phyloP scores from a whole-genome alignment of 2,888 invertebrate species.

The Cabera pusaria region DNA sequence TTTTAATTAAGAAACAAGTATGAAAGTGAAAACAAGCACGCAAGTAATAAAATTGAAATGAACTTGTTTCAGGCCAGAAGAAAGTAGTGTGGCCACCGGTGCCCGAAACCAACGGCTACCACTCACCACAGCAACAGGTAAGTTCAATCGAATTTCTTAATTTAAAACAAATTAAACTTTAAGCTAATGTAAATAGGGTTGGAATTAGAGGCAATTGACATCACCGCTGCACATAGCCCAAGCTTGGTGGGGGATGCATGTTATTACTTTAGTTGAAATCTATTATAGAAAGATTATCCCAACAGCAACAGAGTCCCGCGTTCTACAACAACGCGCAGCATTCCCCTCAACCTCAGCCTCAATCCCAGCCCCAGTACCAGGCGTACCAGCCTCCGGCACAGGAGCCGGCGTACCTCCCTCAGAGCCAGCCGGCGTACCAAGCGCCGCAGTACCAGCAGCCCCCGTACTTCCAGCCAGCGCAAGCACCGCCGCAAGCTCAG shows the following conservation, averaged over 20 bases:
- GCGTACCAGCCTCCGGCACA: slow-evolving; percentile 25
- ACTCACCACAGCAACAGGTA: slow-evolving; percentile 85
- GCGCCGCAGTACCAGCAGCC: slow-evolving; percentile 31
- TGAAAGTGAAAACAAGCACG: slow-evolving; percentile 4
- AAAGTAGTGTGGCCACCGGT: slow-evolving; percentile 95
- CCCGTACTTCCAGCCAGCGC: slow-evolving; percentile 38
- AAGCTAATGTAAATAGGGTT: slow-evolving; percentile 41
- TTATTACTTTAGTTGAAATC: slow-evolving; percentile 24
- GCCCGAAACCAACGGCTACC: slow-evolving; percentile 86
- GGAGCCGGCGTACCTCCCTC: slow-evolving; percentile 36
- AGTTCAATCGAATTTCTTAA: slow-evolving; percentile 21
- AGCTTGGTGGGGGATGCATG: slow-evolving; percentile 65
- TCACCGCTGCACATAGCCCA: slow-evolving; percentile 63
- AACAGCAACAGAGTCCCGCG: slow-evolving; percentile 75
- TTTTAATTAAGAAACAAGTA: background rate
- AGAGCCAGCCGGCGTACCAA: slow-evolving; percentile 27
- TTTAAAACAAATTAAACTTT: slow-evolving; percentile 9
- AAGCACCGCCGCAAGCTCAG: slow-evolving; percentile 51
- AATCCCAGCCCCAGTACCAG: slow-evolving; percentile 39
- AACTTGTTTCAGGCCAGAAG: slow-evolving; percentile 87
- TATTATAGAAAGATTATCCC: slow-evolving; percentile 56
- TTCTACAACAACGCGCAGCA: slow-evolving; percentile 77
- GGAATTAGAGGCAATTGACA: slow-evolving; percentile 44
- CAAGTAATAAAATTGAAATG: slow-evolving; percentile 24
- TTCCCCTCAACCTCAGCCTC: slow-evolving; percentile 54